Evolutionary conservation across 2,888 invertebrate species (phyloP), one percentile per base, ranked within the genome.

Genomic region (Lithosia quadra): DNA sequence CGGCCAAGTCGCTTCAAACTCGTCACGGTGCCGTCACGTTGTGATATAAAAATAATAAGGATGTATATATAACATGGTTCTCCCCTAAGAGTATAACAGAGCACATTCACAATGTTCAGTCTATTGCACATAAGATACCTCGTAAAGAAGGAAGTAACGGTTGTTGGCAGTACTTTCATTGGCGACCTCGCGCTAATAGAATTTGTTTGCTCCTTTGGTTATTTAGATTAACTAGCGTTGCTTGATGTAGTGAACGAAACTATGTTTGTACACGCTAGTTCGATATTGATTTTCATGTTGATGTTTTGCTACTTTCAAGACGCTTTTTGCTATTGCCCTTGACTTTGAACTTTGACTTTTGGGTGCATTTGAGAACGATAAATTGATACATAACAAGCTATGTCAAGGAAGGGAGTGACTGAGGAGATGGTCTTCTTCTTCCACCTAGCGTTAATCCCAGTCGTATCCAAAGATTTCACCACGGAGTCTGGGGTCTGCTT

Each of bases 81-180:
- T 62, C 28, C 9, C 22, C 57, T 59, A 70, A 70, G 15, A 56
- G 56, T 28, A 56, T 56, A 73, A 73, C 56, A 72, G 68, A 78
- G 63, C 58, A 69, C 79, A 74, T 74, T 69, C 68, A 72, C 74
- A 72, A 72, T 76, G 74, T 68, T 64, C 76, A 74, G 65, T 62
- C 65, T 43, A 21, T 57, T 57, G 64, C 72, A 76, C 72, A 78
- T 74, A 71, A 70, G 63, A 68, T 18, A 63, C 39, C 68, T 79
- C 79, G 72, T 78, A 76, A 78, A 78, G 66, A 58, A 61, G 63
- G 56, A 68, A 60, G 63, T 65, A 76, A 78, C 60, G 68, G 53
- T 39, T 56, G 21, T 63, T 70, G 65, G 59, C 74, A 72, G 74
- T 74, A 71, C 59, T 68, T 63, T 36, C 59, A 63, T 63, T 58